phyloP scores from a whole-genome alignment of 2,888 invertebrate genomes.

The Hyposoter dolosus region DNA sequence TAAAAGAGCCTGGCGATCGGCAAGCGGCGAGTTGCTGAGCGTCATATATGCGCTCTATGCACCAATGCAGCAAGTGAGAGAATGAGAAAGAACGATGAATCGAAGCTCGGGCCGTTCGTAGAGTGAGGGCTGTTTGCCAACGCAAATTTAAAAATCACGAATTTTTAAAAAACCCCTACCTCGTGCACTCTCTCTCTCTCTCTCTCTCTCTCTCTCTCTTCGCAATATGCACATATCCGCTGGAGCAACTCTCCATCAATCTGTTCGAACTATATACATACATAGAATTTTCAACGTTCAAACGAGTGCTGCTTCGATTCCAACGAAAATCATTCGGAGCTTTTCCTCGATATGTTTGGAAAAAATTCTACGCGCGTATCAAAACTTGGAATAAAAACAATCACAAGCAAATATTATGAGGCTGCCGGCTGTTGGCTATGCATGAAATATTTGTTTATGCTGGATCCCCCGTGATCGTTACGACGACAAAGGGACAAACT shows the following conservation, averaged over 20 bases:
- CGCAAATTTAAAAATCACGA: constrained; percentile 82
- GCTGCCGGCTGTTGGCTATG: neutral
- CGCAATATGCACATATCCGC: constrained; percentile 65
- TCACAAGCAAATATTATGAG: neutral
- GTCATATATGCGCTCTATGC: constrained; percentile 60
- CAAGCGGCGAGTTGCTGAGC: constrained; percentile 65
- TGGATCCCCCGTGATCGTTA: neutral
- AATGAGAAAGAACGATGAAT: constrained; percentile 63
- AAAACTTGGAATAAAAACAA: constrained; percentile 13
- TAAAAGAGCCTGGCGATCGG: constrained; percentile 70
- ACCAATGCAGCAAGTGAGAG: constrained; percentile 54
- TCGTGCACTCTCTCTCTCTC: constrained; percentile 44
- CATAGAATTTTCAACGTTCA: constrained; percentile 2
- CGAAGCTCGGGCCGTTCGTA: constrained; percentile 63
- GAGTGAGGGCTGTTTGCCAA: constrained; percentile 80
- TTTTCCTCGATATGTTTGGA: constrained; percentile 12
- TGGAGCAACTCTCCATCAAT: constrained; percentile 63
- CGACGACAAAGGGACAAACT: neutral
- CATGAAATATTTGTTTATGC: neutral
- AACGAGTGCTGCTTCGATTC: constrained; percentile 11
- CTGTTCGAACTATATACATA: constrained; percentile 35
- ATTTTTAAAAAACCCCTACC: constrained; percentile 77
- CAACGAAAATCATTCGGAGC: constrained; percentile 33
- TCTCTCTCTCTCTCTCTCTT: too few relatives aligned
- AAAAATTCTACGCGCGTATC: constrained; percentile 5